Evolutionary conservation across 2,888 invertebrate genomes (phyloP), one percentile per base, ranked within the genome.

Genomic region (Xylota sylvarum): DNA sequence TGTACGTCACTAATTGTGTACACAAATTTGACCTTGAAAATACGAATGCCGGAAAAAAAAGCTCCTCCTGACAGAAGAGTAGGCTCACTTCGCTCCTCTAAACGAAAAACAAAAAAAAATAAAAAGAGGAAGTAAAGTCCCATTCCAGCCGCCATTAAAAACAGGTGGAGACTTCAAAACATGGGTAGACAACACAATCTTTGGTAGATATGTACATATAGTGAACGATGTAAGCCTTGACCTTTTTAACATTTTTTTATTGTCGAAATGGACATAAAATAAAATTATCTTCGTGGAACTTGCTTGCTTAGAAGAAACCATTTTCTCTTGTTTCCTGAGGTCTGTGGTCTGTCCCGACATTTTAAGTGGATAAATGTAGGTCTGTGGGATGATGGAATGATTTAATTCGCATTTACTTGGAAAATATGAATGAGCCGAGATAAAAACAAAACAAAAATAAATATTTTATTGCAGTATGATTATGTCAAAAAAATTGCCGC

Each of bases 1-100:
- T 43, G n/a, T 80, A 85, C 85, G 81, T 81, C 85, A 86, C 77
- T 52, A 69, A 52, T 72, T 77, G 55, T 86, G 70, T 81, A 82
- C 77, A 86, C 82, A 86, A 73, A 62, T 73, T 82, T 78, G 82
- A 86, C 86, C 77, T 82, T 86, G 77, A 69, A 40, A 46, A 37
- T 19, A 58, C 12, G 32, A 56, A 72, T 40, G n/a, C 2, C 52
- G 40, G 4, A 37, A 6, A 46, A 56, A 80, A 85, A 85, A 85
- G 72, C 81, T 85, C 6, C n/a, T 17, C 3, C 23, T 17, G 35
- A 64, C 46, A 74, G 35, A 72, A 10, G n/a, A 23, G 56, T 72
- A 58, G 77, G 80, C 80, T 60, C 43, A 40, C 52, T 19, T 40
- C 56, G n/a, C 30, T 67, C 50, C 60, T 37, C 35, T 30, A 40